These are phyloP conservation scores for Augiades crinisus DNA, from an alignment of 2,888 invertebrate species.

Conservation along the genomic window DNA sequence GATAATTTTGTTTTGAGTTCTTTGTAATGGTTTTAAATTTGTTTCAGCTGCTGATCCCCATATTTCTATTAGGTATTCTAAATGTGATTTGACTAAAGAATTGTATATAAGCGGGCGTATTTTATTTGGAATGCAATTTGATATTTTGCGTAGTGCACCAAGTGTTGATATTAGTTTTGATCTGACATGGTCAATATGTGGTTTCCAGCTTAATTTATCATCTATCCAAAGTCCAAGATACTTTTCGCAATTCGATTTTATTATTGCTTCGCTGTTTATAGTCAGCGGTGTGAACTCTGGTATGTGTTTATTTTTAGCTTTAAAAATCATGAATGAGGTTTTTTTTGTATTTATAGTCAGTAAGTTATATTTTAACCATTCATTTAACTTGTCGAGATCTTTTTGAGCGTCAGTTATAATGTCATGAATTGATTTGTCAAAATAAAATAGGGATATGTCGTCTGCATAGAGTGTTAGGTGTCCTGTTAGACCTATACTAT, in stretches of 20 bases:
- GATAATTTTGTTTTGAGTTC: slow-evolving; percentile 17
- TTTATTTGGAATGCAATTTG: slow-evolving; percentile 5
- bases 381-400: not conserved
- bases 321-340: not conserved
- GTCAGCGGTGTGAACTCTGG: not conserved
- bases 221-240: slow-evolving; percentile 4
- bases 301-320: slow-evolving; percentile 1
- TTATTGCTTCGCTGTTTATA: not conserved
- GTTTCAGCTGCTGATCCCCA: slow-evolving; percentile 4
- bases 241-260: slow-evolving; percentile 1
- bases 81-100: not conserved
- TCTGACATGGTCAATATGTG: slow-evolving; percentile 5
- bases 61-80: not conserved
- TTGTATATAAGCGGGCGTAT: slow-evolving; percentile 1
- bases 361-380: slow-evolving; percentile 6
- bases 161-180: not conserved
- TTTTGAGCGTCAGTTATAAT: slow-evolving; percentile 3
- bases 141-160: not conserved
- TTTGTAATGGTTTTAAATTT: slow-evolving; percentile 8
- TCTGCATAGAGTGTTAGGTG: slow-evolving; percentile 16
- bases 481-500: not conserved
- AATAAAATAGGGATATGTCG: slow-evolving; percentile 16
- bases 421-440: not conserved
- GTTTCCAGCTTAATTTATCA: slow-evolving; percentile 5
- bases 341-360: not conserved